Evolutionary conservation across 2,888 invertebrate genomes (phyloP).

Genomic region (Cyclophora albipunctata): DNA sequence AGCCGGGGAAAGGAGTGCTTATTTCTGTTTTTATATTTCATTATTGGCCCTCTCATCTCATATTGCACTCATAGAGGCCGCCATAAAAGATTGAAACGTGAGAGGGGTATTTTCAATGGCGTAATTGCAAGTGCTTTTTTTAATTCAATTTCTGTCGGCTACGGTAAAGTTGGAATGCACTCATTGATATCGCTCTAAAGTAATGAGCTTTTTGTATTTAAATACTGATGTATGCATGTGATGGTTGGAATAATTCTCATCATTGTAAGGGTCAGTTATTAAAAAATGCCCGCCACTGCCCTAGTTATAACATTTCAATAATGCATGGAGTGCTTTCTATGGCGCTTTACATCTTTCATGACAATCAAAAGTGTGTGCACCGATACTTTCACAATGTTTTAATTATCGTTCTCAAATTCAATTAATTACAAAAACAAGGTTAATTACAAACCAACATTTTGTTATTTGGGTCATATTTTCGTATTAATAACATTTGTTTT

Average conservation of each 20-base stretch:
- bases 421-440: too few species aligned
- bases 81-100: conserved; percentile 73
- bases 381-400: too few species aligned
- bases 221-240: conserved; percentile 21
- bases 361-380: too few species aligned
- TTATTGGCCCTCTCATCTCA: conserved; percentile 73
- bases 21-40: conserved; percentile 73
- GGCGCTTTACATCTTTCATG: too few species aligned
- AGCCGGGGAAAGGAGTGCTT: conserved; percentile 60
- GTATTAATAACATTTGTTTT: too few species aligned
- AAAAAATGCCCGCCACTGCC: too few species aligned
- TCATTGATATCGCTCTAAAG: conserved; percentile 67
- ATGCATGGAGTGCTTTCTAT: too few species aligned
- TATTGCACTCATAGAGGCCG: conserved; percentile 71
- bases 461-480: too few species aligned
- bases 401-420: too few species aligned
- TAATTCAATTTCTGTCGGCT: conserved; percentile 70
- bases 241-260: conserved; percentile 4
- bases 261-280: too few species aligned
- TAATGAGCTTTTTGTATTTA: conserved; percentile 49
- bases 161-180: conserved; percentile 66
- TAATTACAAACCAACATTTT: too few species aligned
- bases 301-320: too few species aligned
- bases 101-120: conserved; percentile 69
- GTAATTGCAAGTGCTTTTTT: conserved; percentile 72